These are phyloP conservation scores for Gymnocypris eckloni DNA, from an alignment of 2,797 vertebrate genomes.

Conservation along the genomic window DNA sequence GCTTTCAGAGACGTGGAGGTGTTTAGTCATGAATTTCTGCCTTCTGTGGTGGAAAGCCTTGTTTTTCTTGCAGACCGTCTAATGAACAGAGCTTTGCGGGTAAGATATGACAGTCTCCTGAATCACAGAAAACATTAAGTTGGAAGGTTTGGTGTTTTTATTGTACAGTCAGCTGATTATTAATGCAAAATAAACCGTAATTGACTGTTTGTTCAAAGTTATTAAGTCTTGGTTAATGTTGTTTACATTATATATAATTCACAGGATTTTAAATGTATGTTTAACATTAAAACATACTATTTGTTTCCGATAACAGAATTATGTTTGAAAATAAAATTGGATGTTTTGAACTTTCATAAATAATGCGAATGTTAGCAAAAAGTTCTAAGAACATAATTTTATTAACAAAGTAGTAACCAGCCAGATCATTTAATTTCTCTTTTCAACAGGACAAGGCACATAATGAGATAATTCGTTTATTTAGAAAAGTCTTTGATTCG, in stretches of 20 bases:
- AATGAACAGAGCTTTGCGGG: conserved; percentile 64
- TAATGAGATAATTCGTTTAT: conserved; percentile 75
- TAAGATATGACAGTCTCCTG: conserved; percentile 20
- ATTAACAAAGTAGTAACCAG: not conserved
- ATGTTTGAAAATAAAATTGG: no score
- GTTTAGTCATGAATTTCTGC: conserved; percentile 86
- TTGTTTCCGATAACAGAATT: no score
- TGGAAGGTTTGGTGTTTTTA: not conserved
- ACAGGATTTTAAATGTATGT: not conserved
- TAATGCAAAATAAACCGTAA: not conserved
- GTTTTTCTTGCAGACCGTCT: conserved; percentile 84
- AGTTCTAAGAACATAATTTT: not conserved
- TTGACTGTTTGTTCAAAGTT: no score
- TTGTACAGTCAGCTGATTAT: not conserved
- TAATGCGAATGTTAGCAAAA: not conserved
- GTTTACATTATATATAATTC: not conserved
- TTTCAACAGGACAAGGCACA: conserved; percentile 78
- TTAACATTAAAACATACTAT: no score
- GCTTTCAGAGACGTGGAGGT: conserved; percentile 78
- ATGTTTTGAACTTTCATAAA: no score
- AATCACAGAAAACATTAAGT: not conserved
- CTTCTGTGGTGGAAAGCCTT: conserved; percentile 82
- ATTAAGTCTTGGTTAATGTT: no score
- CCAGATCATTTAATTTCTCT: not conserved
- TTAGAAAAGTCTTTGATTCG: conserved; percentile 85